phyloP scores from a whole-genome alignment of 2,113 vertebrate species.

The Neogale vison region DNA sequence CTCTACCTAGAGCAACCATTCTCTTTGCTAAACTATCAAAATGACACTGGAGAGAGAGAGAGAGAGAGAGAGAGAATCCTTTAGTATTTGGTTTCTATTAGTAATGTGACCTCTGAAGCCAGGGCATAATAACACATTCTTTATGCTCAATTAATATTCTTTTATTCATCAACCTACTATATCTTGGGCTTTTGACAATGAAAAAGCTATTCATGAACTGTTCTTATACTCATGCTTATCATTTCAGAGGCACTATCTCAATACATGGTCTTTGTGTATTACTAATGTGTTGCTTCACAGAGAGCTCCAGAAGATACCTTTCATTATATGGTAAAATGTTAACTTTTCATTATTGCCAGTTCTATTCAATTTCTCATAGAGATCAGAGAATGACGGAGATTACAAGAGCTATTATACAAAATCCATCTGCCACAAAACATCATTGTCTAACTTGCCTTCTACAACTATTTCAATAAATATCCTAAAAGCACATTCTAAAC shows the following conservation, averaged over 20 bases:
- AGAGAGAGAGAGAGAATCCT: slow-evolving; percentile 15
- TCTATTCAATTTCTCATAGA: slow-evolving; percentile 63
- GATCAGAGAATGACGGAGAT: neutral
- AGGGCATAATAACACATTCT: slow-evolving; percentile 22
- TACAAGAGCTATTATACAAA: slow-evolving; percentile 55
- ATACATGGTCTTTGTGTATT: neutral
- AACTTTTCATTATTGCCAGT: slow-evolving; percentile 49
- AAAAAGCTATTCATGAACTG: slow-evolving; percentile 22
- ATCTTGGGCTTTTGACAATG: slow-evolving; percentile 46
- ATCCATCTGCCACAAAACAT: slow-evolving; percentile 54
- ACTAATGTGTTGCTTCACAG: neutral
- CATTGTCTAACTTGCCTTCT: neutral
- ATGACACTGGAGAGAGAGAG: neutral
- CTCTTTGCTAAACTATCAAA: neutral
- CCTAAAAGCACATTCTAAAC: slow-evolving; percentile 22
- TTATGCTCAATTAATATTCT: slow-evolving; percentile 54
- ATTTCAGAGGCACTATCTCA: slow-evolving; percentile 54
- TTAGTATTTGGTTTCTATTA: slow-evolving; percentile 22
- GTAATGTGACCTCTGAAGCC: slow-evolving; percentile 30
- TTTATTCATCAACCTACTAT: slow-evolving; percentile 39
- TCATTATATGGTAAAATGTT: neutral
- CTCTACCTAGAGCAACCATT: slow-evolving; percentile 52
- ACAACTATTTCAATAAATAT: neutral
- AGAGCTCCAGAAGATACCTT: neutral
- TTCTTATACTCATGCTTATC: neutral